A percentile compares a stretch with the other conserved stretches of the same genome.
Conservation (phyloP, 2,888 invertebrate genomes). For the Phyto melanocephala region DNA sequence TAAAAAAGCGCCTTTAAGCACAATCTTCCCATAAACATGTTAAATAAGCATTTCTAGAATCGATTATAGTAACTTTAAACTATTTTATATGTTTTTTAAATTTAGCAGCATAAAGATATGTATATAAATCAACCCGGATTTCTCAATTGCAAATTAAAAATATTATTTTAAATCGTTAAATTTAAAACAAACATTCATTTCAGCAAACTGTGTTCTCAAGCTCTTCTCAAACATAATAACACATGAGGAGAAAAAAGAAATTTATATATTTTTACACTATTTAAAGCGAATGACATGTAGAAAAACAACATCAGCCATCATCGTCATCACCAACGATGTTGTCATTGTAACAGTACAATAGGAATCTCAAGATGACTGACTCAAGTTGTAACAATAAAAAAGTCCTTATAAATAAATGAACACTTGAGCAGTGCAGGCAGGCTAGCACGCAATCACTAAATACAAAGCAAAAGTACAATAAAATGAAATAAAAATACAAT, state of each 20-base stretch:
- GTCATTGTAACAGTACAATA: not conserved
- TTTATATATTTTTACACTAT: not conserved
- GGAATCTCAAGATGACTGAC: slow-evolving; percentile 39
- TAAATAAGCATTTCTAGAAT: no score
- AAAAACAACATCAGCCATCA: not conserved
- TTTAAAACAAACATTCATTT: not conserved
- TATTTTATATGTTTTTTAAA: no score
- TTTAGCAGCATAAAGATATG: no score
- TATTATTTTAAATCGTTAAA: not conserved
- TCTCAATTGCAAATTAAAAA: not conserved
- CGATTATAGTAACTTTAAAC: no score
- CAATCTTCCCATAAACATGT: no score
- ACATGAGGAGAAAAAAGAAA: not conserved
- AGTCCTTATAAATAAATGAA: slow-evolving; percentile 58
- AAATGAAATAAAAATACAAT: slow-evolving; percentile 14
- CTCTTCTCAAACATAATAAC: not conserved
- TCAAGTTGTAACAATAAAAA: slow-evolving; percentile 26
- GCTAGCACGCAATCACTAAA: not conserved
- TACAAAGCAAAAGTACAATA: not conserved
- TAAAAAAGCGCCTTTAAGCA: no score
- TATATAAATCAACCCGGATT: no score
- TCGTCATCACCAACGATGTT: not conserved
- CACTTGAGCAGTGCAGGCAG: slow-evolving; percentile 57
- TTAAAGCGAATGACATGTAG: slow-evolving; percentile 6
- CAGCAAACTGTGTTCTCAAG: not conserved